Base-by-base conservation (phyloP, 2,888 invertebrate species). In the Dryobota labecula region DNA sequence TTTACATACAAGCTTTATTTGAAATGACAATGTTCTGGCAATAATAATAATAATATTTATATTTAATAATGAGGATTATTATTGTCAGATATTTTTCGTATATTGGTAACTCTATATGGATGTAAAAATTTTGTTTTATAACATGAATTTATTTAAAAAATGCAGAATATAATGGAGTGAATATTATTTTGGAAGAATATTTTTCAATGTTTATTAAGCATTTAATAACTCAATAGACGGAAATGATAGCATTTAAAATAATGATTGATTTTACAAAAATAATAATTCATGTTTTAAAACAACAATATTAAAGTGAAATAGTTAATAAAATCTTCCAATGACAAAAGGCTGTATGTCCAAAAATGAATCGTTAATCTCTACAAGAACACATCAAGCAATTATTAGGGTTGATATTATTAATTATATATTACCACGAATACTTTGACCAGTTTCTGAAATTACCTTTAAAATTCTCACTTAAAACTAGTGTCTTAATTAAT, bases 401-500 rank as follows among this genome's bases (percentile, higher is more conserved):
- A 67, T 78, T 73, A 75, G 47, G 45, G 49, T 73, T 73, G 73
- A 77, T 77, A 82, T 72, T 68, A 70, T 45, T 58, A 36, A 53
- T 62, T 60, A 63, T 49, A 51, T 68, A 65, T 73, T 56, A 77
- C 60, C 70, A 83, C 63, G 51, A 78, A 70, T 83, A 81, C 30
- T n/a, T n/a, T n/a, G 60, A 82, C 66, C 75, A 78, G 72, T 58
- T 84, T 81, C 65, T 76, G 76, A 85, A 87, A 83, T 84, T 76
- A 78, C 63, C 61, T 81, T 88, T 83, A 81, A 86, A 86, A 80
- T 78, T 79, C 71, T 79, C 53, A 56, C 82, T 85, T 85, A 86
- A 79, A 87, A 67, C 71, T 86, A 87, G 80, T 87, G 78, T 84
- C 90, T 91, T 92, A 91, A 80, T 70, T 74, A 76, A 71, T 73